Evolutionary conservation across 1,140 invertebrate genomes (phyloP).

Genomic region (Periplaneta americana): DNA sequence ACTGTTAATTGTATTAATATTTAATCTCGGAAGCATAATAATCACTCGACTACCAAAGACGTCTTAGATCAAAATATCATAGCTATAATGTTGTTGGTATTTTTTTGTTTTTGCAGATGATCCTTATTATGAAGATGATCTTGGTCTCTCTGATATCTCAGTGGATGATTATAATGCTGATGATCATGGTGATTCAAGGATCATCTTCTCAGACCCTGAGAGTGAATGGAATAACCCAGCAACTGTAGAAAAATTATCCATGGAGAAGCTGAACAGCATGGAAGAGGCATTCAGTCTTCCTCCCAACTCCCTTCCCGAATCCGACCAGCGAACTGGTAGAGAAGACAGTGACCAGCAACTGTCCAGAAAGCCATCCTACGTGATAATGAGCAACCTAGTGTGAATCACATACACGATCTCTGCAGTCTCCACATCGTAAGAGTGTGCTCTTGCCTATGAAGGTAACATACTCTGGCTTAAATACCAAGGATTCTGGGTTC

Average conservation of each 20-base stretch:
- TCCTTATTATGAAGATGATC: conserved; percentile 23
- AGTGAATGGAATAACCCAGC: conserved; percentile 43
- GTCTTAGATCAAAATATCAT: too few relatives aligned
- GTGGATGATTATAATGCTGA: conserved; percentile 37
- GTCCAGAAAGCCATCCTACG: background rate
- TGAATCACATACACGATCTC: background rate
- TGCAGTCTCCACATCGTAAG: background rate
- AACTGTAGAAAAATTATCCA: conserved; percentile 22
- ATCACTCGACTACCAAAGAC: too few relatives aligned
- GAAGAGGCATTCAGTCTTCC: background rate
- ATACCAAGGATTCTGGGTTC: background rate
- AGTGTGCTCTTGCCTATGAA: background rate
- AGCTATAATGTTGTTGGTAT: too few relatives aligned
- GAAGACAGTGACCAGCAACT: background rate
- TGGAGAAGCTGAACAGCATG: conserved; percentile 7
- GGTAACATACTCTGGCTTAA: background rate
- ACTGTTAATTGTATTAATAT: too few relatives aligned
- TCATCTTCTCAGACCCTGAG: conserved; percentile 52
- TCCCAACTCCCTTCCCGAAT: conserved; percentile 37
- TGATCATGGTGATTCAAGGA: conserved; percentile 32
- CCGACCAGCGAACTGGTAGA: conserved; percentile 34
- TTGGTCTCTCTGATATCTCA: conserved; percentile 38
- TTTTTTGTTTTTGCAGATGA: conserved; percentile 18
- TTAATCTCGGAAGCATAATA: too few relatives aligned
- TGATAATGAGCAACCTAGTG: background rate